These are phyloP conservation scores for Ferdinandea cuprea DNA, from an alignment of 2,888 invertebrate genomes.

Conservation along the genomic window DNA sequence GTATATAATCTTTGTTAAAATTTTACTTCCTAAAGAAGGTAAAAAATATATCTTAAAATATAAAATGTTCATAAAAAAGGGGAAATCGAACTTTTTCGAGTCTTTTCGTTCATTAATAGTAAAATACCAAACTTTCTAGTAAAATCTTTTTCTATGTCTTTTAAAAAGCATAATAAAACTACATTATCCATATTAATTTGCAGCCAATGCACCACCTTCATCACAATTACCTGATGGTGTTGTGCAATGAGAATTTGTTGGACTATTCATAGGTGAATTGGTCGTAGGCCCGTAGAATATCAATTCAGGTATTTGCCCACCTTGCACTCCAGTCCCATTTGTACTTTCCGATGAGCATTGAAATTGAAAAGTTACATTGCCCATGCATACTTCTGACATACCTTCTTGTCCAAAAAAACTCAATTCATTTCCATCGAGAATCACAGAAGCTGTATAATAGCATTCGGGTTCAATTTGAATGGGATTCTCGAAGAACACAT, in stretches of 20 bases:
- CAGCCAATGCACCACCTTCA: conserved; percentile 65
- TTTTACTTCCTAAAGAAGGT: background rate
- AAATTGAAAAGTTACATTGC: conserved; percentile 97
- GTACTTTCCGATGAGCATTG: conserved; percentile 98
- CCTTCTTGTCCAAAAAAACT: conserved; percentile 99
- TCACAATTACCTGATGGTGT: conserved; percentile 78
- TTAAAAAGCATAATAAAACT: background rate
- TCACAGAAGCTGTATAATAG: conserved; percentile 97
- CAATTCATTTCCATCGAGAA: conserved; percentile 95
- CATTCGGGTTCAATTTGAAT: conserved; percentile 96
- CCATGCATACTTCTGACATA: conserved; percentile 95
- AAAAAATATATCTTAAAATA: conserved; percentile 25
- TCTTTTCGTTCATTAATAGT: conserved; percentile 42
- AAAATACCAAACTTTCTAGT: conserved; percentile 12
- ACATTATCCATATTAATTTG: conserved; percentile 21
- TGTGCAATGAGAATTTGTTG: conserved; percentile 81
- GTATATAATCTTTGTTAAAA: background rate
- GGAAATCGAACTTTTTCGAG: conserved; percentile 54
- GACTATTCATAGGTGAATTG: conserved; percentile 82
- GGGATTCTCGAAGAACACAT: conserved; percentile 91
- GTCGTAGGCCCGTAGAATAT: conserved; percentile 95
- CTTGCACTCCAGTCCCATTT: conserved; percentile 98
- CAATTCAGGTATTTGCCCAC: conserved; percentile 98
- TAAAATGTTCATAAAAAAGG: conserved; percentile 21
- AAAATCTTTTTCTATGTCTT: background rate